Base-by-base conservation (phyloP, 2,888 invertebrate species). In the Hyposoter didymator region DNA sequence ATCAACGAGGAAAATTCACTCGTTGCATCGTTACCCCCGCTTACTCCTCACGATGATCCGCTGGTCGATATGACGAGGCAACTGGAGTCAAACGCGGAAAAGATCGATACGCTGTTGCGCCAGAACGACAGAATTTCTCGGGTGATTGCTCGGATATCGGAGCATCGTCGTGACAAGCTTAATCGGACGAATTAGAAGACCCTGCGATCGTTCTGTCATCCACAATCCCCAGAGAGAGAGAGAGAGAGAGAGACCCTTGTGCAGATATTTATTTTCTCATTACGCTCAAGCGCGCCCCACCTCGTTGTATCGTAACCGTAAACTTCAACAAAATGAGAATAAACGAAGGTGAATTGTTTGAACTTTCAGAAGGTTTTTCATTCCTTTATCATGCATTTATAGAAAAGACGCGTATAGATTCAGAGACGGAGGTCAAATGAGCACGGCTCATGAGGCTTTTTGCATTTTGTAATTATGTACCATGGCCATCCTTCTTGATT, bases 41-140 rank as follows among this genome's bases (percentile, higher is more conserved):
- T 78, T 8, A 74, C 59, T 1, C 73, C 78, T 0, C 81, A 85
- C 12, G 88, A 88, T 62, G 90, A 90, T 88, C 88, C 89, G 49
- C 87, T 88, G 43, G 78, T 84, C 64, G 90, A 90, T 64, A 90
- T 90, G 90, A 88, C 87, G 35, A 88, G 87, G 72, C 89, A 90
- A 39, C 78, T 89, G 72, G 79, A 86, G 52, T 79, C 87, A 72
- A 90, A 91, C 85, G 84, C 87, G 45, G 81, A 87, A 69, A 87
- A 88, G 78, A 91, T 91, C 81, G 89, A 89, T 49, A 7, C 74
- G 66, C 82, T 90, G 19, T 49, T 80, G 67, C 86, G 89, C 45
- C 89, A 88, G 82, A 91, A 91, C 86, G 90, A 89, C 28, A 88
- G 89, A 43, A 86, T 90, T 22, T 82, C 87, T 17, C 85, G 55